Conservation (phyloP, 2,888 invertebrate genomes). For the Alviniconcha strummeri region DNA sequence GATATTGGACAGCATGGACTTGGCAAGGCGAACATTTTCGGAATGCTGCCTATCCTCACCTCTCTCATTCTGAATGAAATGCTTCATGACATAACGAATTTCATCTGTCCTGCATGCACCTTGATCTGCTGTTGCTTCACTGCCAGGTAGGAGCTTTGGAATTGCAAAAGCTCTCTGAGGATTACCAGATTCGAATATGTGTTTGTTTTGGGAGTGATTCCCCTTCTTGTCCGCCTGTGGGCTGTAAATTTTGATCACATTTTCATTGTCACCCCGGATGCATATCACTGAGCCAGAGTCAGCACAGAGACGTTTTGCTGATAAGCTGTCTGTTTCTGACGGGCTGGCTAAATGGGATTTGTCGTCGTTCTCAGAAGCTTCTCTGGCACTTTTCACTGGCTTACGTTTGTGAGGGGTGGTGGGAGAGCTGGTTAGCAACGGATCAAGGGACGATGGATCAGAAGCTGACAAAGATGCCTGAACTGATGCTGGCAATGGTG, state of each 20-base stretch:
- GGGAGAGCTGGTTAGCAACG: background rate
- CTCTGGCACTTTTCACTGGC: conserved; percentile 4
- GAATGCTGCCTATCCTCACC: background rate
- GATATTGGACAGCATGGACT: conserved; percentile 13
- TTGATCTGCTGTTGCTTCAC: background rate
- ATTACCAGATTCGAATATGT: background rate
- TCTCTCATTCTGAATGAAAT: conserved; percentile 27
- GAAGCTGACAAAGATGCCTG: background rate
- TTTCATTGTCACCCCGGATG: conserved; percentile 36
- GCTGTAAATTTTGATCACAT: conserved; percentile 29
- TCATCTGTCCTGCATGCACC: conserved; percentile 29
- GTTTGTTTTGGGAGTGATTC: background rate
- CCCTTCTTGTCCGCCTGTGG: background rate
- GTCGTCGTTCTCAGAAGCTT: conserved; percentile 2
- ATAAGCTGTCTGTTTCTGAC: conserved; percentile 22
- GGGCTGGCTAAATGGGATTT: background rate
- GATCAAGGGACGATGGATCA: background rate
- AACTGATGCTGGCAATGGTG: background rate
- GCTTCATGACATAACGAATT: conserved; percentile 39
- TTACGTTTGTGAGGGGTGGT: conserved; percentile 21
- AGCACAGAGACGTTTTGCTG: background rate
- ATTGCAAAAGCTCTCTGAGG: background rate
- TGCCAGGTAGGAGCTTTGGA: background rate
- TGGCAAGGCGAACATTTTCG: background rate
- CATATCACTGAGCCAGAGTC: conserved; percentile 28